phyloP scores from a whole-genome alignment of 2,888 invertebrate species.

The Drosophila gaucha region DNA sequence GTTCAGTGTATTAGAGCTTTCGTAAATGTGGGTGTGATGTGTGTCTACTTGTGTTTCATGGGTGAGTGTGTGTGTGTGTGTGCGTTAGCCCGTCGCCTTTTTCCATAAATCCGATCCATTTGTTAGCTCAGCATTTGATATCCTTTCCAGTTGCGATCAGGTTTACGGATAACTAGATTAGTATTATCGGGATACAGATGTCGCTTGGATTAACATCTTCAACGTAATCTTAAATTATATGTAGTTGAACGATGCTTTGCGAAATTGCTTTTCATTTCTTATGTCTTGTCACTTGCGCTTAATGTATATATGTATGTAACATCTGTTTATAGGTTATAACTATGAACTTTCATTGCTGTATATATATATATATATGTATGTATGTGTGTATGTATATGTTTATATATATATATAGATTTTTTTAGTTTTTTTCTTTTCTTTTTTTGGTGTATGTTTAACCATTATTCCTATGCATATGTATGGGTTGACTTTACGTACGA shows the following conservation, averaged over 20 bases:
- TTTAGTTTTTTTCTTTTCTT: not conserved
- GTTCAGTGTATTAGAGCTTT: constrained; percentile 7
- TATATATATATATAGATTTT: constrained; percentile 19
- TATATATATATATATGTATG: constrained; percentile 34
- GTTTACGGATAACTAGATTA: constrained; percentile 16
- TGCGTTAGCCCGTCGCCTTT: constrained; percentile 13
- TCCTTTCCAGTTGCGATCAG: constrained; percentile 16
- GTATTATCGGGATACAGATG: constrained; percentile 3
- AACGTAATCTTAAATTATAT: constrained; percentile 39
- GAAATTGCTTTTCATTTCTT: constrained; percentile 70
- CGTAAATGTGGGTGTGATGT: constrained; percentile 3
- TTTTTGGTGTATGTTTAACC: constrained; percentile 42
- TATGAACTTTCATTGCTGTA: constrained; percentile 50
- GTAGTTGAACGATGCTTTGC: constrained; percentile 53
- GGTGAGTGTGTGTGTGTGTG: constrained; percentile 15
- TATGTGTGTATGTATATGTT: constrained; percentile 36
- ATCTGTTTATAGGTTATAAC: constrained; percentile 49
- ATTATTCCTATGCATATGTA: constrained; percentile 72
- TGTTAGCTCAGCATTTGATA: constrained; percentile 1
- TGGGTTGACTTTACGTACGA: constrained; percentile 59
- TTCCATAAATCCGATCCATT: constrained; percentile 1
- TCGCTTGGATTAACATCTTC: constrained; percentile 19
- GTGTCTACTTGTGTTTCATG: too few species aligned
- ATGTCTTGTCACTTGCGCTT: constrained; percentile 56
- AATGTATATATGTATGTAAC: constrained; percentile 43